phyloP scores from a whole-genome alignment of 2,888 invertebrate species.

The Ornithoptera priamus region DNA sequence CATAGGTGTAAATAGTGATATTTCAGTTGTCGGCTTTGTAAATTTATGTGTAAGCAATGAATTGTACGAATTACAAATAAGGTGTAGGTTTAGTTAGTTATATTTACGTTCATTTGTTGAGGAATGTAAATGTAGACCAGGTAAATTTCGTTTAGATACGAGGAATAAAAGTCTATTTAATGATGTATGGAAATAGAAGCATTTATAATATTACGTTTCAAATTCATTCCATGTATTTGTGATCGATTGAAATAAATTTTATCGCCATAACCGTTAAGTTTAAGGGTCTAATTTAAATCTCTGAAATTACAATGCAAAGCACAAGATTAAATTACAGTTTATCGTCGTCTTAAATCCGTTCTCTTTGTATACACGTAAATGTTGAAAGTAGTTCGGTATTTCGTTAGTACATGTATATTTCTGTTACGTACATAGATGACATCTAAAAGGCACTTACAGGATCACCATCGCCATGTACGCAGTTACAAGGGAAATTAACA shows the following conservation, averaged over 20 bases:
- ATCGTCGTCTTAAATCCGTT: conserved; percentile 14
- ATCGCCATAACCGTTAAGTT: neutral
- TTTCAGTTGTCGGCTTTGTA: too few species aligned
- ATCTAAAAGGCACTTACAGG: conserved; percentile 17
- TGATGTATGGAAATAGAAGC: neutral
- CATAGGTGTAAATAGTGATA: too few species aligned
- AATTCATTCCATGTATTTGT: neutral
- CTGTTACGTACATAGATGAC: conserved; percentile 4
- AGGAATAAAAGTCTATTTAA: neutral
- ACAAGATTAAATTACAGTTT: conserved; percentile 12
- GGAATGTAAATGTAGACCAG: too few species aligned
- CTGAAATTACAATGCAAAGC: conserved; percentile 16
- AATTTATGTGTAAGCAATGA: too few species aligned
- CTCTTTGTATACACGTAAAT: conserved; percentile 4
- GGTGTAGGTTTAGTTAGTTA: too few species aligned
- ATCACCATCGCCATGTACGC: neutral
- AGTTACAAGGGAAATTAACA: conserved; percentile 11
- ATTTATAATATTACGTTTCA: neutral
- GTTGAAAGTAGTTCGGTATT: conserved; percentile 8
- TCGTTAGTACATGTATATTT: conserved; percentile 12
- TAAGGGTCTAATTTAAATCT: conserved; percentile 6
- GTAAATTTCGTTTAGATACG: too few species aligned
- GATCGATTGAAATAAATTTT: neutral
- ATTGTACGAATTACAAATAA: too few species aligned
- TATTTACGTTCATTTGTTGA: too few species aligned